Base-by-base conservation (phyloP, 2,888 invertebrate species). In the Neria commutata region DNA sequence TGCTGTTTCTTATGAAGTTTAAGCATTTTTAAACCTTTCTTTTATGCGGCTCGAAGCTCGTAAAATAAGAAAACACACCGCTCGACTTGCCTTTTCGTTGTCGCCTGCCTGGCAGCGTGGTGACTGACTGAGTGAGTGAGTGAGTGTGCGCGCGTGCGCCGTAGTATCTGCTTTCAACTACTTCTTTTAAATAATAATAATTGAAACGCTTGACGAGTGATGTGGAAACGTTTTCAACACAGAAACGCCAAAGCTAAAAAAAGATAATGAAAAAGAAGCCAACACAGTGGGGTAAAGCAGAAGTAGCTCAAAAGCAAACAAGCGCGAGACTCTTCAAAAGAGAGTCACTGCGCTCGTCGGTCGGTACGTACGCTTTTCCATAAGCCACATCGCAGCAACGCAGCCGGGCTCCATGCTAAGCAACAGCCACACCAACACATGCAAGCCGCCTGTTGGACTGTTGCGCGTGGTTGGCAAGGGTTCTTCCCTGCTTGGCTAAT, bases 151-250 rank as follows among this genome's bases (percentile, higher is more conserved):
- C 74, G 74, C 77, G 76, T 75, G 77, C 76, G 74, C 74, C 40
- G 42, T 62, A 64, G 50, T 63, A 68, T 69, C 63, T 67, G 68
- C 67, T 70, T 72, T 68, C 68, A 73, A 67, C 67, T 67, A 67
- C 66, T 66, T 65, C 61, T 62, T 64, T 56, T 66, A 63, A 67
- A 66, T 63, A 69, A 67, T 66, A 67, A 71, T 69, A 78, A 74
- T 75, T 73, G 80, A 76, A 80, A 81, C 79, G 79, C 79, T 81
- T 79, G 81, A 77, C 76, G 81, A 76, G 81, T 76, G 79, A 79
- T 81, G 79, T 79, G 79, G 81, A 79, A 79, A 79, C 78, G 73
- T 79, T 80, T 78, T 70, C 71, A 76, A 72, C 71, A 72, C 70
- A 70, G 63, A 61, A 51, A 61, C 59, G 24, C 26, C 64, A 58